phyloP scores from a whole-genome alignment of 2,113 vertebrate genomes.

The Oophaga pumilio region DNA sequence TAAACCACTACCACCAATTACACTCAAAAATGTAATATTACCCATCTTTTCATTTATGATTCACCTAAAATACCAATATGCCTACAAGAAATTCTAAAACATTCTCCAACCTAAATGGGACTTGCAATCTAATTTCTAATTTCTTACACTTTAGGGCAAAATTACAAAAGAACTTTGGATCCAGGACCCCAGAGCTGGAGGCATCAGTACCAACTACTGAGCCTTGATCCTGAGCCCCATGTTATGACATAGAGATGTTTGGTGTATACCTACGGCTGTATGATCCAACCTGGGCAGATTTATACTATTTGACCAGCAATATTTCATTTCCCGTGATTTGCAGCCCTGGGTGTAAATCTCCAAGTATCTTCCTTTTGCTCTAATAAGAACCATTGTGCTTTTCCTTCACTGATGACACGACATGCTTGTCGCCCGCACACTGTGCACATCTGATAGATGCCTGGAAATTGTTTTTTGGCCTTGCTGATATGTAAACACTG shows the following conservation, averaged over 20 bases:
- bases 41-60: no score
- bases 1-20: no score
- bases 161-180: neutral
- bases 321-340: neutral
- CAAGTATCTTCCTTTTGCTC: neutral
- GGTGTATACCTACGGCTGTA: neutral
- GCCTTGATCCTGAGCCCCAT: neutral
- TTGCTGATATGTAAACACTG: conserved; percentile 43
- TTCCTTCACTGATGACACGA: conserved; percentile 13
- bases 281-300: neutral
- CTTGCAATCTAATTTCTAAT: no score
- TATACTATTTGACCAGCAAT: neutral
- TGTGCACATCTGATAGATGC: conserved; percentile 41
- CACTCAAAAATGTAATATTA: no score
- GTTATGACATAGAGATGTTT: neutral
- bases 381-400: neutral
- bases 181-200: neutral
- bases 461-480: conserved; percentile 21
- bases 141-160: no score
- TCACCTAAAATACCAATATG: no score
- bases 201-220: neutral
- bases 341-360: neutral
- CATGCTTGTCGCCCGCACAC: neutral
- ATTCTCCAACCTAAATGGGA: no score
- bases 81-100: no score